phyloP scores from a whole-genome alignment of 2,797 vertebrate species.

The Siniperca obscura region DNA sequence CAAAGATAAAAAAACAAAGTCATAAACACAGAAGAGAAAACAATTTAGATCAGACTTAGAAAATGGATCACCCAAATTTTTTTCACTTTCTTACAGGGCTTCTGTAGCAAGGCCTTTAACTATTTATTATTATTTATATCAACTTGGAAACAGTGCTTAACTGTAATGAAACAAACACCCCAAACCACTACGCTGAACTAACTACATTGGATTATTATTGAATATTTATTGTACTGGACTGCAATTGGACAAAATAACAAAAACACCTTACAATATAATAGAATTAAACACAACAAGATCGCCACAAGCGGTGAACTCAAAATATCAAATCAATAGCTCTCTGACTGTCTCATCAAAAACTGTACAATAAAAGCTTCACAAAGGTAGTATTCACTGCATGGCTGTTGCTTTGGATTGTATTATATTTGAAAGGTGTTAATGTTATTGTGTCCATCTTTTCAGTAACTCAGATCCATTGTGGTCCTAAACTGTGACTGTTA shows the following conservation, averaged over 20 bases:
- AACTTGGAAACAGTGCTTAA: neutral
- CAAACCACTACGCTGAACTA: neutral
- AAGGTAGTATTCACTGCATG: neutral
- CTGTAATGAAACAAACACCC: neutral
- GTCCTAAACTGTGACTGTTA: neutral
- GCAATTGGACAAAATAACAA: neutral
- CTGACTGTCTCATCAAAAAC: neutral
- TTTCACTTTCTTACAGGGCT: no score
- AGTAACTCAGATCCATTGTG: neutral
- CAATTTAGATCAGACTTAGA: no score
- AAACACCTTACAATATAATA: neutral
- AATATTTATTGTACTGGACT: neutral
- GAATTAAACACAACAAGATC: neutral
- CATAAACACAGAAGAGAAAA: no score
- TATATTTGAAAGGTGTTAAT: neutral
- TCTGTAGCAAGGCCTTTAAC: neutral
- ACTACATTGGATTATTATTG: neutral
- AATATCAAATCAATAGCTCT: neutral
- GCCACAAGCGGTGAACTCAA: neutral
- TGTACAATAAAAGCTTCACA: neutral
- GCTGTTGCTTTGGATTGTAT: neutral
- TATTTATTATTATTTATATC: neutral
- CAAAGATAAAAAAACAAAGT: no score
- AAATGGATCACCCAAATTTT: no score
- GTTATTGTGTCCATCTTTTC: neutral